phyloP scores from a whole-genome alignment of 2,888 invertebrate species.

The Prenolepis imparis region DNA sequence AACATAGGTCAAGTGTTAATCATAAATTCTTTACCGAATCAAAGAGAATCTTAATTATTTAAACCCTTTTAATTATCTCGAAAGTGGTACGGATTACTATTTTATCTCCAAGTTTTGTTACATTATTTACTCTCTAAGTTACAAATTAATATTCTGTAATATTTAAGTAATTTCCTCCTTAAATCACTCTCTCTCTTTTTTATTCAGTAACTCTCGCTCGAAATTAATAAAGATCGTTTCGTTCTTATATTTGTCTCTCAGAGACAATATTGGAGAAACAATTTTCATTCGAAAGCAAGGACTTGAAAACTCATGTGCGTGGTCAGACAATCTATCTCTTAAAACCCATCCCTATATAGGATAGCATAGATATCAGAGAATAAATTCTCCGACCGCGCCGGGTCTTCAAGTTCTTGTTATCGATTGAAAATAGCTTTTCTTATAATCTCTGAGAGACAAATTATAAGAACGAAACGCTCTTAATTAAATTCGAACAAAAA shows the following conservation, averaged over 20 bases:
- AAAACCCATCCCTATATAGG: not conserved
- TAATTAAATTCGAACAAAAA: too few relatives aligned
- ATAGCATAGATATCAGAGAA: too few relatives aligned
- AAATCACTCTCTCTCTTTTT: not conserved
- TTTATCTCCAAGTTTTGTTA: not conserved
- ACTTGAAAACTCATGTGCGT: not conserved
- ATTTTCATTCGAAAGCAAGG: not conserved
- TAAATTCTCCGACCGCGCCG: too few relatives aligned
- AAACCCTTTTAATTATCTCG: not conserved
- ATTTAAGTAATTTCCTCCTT: not conserved
- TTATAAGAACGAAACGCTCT: too few relatives aligned
- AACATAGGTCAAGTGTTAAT: not conserved
- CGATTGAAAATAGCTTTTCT: too few relatives aligned
- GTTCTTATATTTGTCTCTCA: not conserved
- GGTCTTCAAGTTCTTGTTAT: too few relatives aligned
- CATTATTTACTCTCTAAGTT: not conserved
- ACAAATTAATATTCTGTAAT: not conserved
- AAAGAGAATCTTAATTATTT: not conserved
- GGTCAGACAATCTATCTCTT: not conserved
- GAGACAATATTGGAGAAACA: not conserved
- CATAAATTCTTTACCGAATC: not conserved
- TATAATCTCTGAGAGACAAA: too few relatives aligned
- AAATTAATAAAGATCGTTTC: not conserved
- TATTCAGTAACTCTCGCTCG: not conserved
- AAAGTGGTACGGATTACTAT: not conserved